Evolutionary conservation across 2,888 invertebrate species (phyloP).

Genomic region (Portevinia maculata): DNA sequence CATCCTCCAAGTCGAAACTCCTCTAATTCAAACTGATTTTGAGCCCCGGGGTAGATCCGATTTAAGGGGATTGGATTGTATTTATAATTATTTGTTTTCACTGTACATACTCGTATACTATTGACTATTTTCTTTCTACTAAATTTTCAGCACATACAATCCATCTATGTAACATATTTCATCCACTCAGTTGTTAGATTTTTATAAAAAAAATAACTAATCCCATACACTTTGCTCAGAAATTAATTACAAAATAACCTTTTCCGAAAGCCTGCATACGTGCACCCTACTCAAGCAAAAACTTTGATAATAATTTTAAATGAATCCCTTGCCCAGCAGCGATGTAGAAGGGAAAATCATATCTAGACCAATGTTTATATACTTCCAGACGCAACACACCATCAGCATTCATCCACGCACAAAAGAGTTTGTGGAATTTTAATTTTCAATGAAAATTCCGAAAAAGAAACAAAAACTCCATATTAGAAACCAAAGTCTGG

Average conservation of each 20-base stretch:
- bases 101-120: too few relatives aligned
- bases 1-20: too few relatives aligned
- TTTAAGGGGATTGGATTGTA: too few relatives aligned
- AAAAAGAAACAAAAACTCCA: slow-evolving; percentile 50
- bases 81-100: too few relatives aligned
- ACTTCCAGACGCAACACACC: neutral
- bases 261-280: slow-evolving; percentile 3
- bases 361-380: neutral
- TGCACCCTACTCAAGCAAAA: slow-evolving; percentile 10
- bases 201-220: slow-evolving; percentile 13
- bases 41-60: too few relatives aligned
- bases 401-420: slow-evolving; percentile 1
- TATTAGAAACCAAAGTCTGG: slow-evolving; percentile 56
- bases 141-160: too few relatives aligned
- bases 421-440: slow-evolving; percentile 41
- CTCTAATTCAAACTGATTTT: too few relatives aligned
- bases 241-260: slow-evolving; percentile 27
- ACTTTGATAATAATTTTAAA: slow-evolving; percentile 60
- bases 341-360: slow-evolving; percentile 13
- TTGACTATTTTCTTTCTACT: too few relatives aligned
- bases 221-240: neutral
- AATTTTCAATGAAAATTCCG: slow-evolving; percentile 62
- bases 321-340: slow-evolving; percentile 41
- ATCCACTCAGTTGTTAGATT: neutral
- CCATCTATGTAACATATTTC: too few relatives aligned